phyloP scores from a whole-genome alignment of 1,140 invertebrate genomes.

The Lepidurus arcticus region DNA sequence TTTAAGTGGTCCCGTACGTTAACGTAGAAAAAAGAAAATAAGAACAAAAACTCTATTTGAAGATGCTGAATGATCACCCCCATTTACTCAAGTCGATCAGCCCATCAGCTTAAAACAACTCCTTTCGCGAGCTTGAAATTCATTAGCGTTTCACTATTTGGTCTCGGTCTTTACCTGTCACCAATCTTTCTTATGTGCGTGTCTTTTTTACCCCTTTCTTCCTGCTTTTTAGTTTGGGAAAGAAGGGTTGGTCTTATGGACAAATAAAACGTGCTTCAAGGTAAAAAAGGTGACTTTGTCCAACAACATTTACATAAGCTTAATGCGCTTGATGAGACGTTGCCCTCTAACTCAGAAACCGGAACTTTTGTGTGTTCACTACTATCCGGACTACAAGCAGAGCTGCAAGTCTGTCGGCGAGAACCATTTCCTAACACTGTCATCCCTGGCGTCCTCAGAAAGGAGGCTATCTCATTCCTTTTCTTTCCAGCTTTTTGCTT shows the following conservation, averaged over 20 bases:
- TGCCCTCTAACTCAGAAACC: background rate
- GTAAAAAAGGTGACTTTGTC: background rate
- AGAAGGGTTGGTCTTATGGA: background rate
- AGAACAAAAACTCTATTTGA: background rate
- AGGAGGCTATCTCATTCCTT: background rate
- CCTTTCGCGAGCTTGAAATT: too few relatives aligned
- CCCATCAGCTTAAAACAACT: too few relatives aligned
- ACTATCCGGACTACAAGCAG: background rate
- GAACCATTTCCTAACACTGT: conserved; percentile 3
- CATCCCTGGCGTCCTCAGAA: background rate
- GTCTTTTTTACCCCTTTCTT: background rate
- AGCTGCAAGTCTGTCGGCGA: background rate
- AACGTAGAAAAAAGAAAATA: too few relatives aligned
- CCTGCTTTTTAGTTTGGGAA: background rate
- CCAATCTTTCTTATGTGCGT: background rate
- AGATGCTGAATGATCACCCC: background rate
- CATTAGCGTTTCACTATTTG: too few relatives aligned
- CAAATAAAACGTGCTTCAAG: background rate
- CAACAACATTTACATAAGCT: background rate
- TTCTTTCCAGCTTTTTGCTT: background rate
- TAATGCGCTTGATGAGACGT: background rate
- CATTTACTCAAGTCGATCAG: background rate
- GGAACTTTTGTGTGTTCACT: background rate
- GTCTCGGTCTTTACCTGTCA: background rate
- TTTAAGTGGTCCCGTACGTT: conserved; percentile 14